These are phyloP conservation scores for Oreochromis aureus DNA, from an alignment of 2,113 vertebrate species.

Conservation along the genomic window DNA sequence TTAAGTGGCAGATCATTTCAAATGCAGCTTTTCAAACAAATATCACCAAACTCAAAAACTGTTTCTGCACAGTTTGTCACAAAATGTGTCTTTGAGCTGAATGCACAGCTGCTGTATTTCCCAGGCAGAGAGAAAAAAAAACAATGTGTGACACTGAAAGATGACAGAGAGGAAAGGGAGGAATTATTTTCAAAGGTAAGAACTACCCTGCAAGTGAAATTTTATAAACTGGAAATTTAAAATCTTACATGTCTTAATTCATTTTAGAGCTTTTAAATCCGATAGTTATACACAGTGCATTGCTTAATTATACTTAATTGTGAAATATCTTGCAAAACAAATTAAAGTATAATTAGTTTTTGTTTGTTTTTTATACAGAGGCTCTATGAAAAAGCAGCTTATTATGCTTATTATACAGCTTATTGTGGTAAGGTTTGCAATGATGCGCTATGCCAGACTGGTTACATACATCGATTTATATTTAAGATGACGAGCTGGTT, in stretches of 20 bases:
- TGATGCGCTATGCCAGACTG: too few species aligned
- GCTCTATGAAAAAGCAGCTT: background rate
- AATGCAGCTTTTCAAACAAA: background rate
- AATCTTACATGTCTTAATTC: background rate
- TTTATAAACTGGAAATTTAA: background rate
- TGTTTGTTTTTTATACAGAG: background rate
- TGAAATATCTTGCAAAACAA: background rate
- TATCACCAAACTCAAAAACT: background rate
- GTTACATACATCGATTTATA: background rate
- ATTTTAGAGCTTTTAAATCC: background rate
- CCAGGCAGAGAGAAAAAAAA: background rate
- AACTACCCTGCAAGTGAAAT: background rate
- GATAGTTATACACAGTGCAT: background rate
- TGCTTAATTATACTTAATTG: background rate
- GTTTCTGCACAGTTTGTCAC: background rate
- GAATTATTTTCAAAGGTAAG: background rate
- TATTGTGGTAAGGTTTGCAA: background rate
- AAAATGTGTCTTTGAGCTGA: background rate
- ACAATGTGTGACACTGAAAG: background rate
- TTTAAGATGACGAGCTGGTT: background rate
- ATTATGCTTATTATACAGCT: background rate
- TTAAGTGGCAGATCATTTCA: background rate
- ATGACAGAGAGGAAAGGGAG: background rate
- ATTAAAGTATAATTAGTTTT: background rate
- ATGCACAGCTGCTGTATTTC: background rate